Evolutionary conservation across 92 coral and sea anemone genomes (phyloP), one percentile per base, ranked within the genome.

Genomic region (Isaurus tuberculatus): DNA sequence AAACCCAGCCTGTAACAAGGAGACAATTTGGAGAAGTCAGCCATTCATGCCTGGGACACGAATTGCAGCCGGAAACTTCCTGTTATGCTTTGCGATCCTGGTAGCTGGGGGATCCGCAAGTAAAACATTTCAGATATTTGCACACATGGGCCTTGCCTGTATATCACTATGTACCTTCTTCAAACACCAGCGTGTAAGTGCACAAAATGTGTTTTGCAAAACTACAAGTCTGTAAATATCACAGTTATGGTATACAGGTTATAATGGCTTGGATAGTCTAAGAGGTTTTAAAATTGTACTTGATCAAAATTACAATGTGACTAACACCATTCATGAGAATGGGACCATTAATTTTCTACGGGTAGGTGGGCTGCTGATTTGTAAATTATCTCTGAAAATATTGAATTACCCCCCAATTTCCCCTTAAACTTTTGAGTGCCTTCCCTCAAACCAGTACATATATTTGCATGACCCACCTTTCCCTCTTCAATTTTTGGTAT

Each of bases 111-210:
- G 84, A 53, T 88, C 91, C 6, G 88, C 61, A 51, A 0, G 22
- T 4, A 51, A 51, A 51, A 51, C 61, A 51, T 51, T 51, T 51
- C 61, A 51, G 29, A 84, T 88, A 23, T 75, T 88, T 60, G 71
- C 61, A 27, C 91, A 88, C 72, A 84, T 88, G 91, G 88, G 88
- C 25, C 79, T 88, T 27, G 88, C 91, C 57, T 89, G 92, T 30
- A 83, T 88, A 30, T 83, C 19, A 14, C 60, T 1, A 20, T 51
- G 60, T 2, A 84, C 88, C 44, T 88, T 83, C 58, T 88, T 88
- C 65, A 37, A 60, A 67, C 83, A 88, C 83, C 91, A 88, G 73
- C 75, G 70, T 23, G 85, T 78, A 51, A 79, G 86, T 27, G 71
- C 71, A 65, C 71, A 20, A 65, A 65, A 1, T 65, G 71, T 65